Conservation (phyloP, 1,140 invertebrate species). For the Teleopsis dalmanni region DNA sequence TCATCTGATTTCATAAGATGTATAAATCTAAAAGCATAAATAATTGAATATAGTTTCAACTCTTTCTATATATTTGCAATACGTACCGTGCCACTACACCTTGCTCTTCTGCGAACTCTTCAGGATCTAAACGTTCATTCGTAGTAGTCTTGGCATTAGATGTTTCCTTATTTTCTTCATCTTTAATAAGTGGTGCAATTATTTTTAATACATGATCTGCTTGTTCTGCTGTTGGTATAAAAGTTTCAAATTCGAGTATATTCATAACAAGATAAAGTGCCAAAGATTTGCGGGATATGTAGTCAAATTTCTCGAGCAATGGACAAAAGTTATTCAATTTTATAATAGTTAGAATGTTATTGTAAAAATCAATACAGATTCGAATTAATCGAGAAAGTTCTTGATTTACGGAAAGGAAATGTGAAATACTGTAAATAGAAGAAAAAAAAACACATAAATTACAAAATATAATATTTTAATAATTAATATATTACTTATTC, state of each 20-base stretch:
- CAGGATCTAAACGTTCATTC: constrained; percentile 58
- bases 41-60: background rate
- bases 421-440: constrained; percentile 28
- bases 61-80: background rate
- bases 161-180: constrained; percentile 56
- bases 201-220: constrained; percentile 72
- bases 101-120: constrained; percentile 97
- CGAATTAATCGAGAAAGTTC: constrained; percentile 89
- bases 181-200: constrained; percentile 77
- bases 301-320: constrained; percentile 83
- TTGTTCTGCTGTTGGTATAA: constrained; percentile 79
- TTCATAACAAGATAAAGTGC: constrained; percentile 67
- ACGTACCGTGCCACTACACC: constrained; percentile 61
- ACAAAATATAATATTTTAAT: constrained; percentile 1
- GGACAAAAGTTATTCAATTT: constrained; percentile 77
- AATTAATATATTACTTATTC: constrained; percentile 60
- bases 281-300: constrained; percentile 77
- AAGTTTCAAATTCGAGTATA: constrained; percentile 61
- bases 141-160: constrained; percentile 43
- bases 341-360: constrained; percentile 81
- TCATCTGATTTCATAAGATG: constrained; percentile 81
- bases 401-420: constrained; percentile 37
- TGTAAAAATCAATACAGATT: constrained; percentile 91
- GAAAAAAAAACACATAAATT: background rate
- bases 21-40: constrained; percentile 58